Base-by-base conservation (phyloP, 2,797 vertebrate species). In the Telmatherina bonti region DNA sequence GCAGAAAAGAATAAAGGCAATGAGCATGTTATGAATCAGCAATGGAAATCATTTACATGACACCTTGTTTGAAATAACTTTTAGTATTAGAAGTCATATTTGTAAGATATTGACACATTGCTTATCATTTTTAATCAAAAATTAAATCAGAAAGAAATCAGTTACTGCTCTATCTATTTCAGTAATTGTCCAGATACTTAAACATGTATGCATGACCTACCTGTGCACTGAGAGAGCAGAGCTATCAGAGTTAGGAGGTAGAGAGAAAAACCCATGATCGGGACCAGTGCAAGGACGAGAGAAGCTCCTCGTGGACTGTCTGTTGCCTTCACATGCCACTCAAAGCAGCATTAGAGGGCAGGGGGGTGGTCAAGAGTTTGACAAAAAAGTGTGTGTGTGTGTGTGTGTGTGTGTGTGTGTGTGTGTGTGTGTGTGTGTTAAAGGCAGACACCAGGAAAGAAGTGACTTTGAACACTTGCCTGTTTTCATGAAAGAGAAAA, bases 211-310 rank as follows among this genome's bases (percentile, higher is more conserved):
- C 49, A 51, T 38, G 61, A 78, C 91, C 74, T 92, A 95, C 94
- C 94, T 91, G 89, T 88, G 79, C 89, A 85, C 45, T 68, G 74
- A 35, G 84, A 83, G 55, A 91, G 49, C 49, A 92, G 47, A 55
- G 79, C 73, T 36, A 93, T 67, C 45, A 92, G 58, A 76, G 67
- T 77, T 49, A 74, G 74, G 77, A 93, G 74, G 67, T 83, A 81
- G 78, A 93, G 85, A 73, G 77, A 65, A 79, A 85, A 79, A 65
- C 71, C 86, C 94, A 95, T 95, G 82, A 78, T 89, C 78, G 78
- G 67, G 63, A 76, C 56, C 69, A 62, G 63, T 62, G 65, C 59
- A 61, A 66, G 67, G 29, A 68, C 27, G 31, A 62, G 22, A 71
- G 45, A 60, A 24, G 74, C 74, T 71, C 72, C 72, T 69, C 62